Base-by-base conservation (phyloP, 2,113 vertebrate genomes). In the Prunella fulvescens region DNA sequence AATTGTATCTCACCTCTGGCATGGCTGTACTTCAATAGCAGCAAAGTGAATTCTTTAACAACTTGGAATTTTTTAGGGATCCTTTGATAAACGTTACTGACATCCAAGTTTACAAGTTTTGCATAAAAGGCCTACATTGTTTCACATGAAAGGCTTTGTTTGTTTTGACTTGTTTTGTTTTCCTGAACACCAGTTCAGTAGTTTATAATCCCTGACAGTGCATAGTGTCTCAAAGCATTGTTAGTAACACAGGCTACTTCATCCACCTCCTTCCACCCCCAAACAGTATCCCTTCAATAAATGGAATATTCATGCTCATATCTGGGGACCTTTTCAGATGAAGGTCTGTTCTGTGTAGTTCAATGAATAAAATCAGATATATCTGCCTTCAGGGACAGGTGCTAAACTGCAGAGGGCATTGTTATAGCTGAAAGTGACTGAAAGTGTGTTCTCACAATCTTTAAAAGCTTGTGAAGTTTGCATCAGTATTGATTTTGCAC, bases 301-400 rank as follows among this genome's bases (percentile, higher is more conserved):
- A 69, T 54, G 29, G n/a, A 65, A 56, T 61, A 62, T 77, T 93
- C 77, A 69, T 74, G 95, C n/a, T 82, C 93, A 95, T 87, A 48
- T 22, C 66, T 61, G 76, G 26, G 17, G 16, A n/a, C 29, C 14
- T 28, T 31, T 88, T 93, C 94, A 94, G 90, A 57, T 53, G 17
- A 86, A 90, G 62, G 28, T 48, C 50, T 73, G 42, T 29, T 70
- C 79, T 66, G 25, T 53, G 31, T 39, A 66, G n/a, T 42, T 90
- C 57, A 88, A 1, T 45, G 19, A 78, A 79, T 71, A 83, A 86
- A 88, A 81, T 56, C 10, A 57, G 51, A 10, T 58, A 64, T 24
- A 82, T 9, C n/a, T 50, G 67, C 61, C 72, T 83, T 60, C 64
- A 50, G 19, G 31, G 24, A 42, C 0, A 5, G 58, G 14, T 45